These are phyloP conservation scores for Lepus americanus DNA, from an alignment of 2,113 vertebrate species.

Conservation along the genomic window DNA sequence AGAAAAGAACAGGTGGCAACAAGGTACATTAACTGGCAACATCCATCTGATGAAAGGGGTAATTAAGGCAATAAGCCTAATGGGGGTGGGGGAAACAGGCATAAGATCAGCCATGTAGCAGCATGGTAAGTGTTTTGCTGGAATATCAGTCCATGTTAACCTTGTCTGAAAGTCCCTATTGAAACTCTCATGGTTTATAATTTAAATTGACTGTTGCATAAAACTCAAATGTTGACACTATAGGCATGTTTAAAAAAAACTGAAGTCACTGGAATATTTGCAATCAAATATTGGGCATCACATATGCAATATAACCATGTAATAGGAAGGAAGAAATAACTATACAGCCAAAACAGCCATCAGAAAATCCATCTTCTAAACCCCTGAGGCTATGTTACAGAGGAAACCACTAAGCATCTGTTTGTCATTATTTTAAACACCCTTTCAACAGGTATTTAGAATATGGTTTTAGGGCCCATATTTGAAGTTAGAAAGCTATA, in stretches of 20 bases:
- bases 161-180: background rate
- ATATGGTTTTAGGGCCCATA: background rate
- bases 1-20: constrained; percentile 1
- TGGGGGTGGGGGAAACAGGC: background rate
- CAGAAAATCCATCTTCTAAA: background rate
- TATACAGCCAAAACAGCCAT: background rate
- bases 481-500: background rate
- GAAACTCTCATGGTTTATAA: background rate
- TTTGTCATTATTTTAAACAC: constrained; percentile 45
- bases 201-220: background rate
- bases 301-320: no score
- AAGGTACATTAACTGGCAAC: background rate
- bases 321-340: constrained; percentile 1
- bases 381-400: background rate
- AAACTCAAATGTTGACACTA: background rate
- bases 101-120: background rate
- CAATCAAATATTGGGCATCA: background rate
- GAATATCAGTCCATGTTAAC: background rate
- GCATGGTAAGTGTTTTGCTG: background rate
- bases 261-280: constrained; percentile 21
- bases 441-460: background rate
- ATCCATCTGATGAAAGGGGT: background rate
- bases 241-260: background rate
- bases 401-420: constrained; percentile 1
- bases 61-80: background rate